Evolutionary conservation across 64 coral and sea anemone genomes (phyloP).

Genomic region (Stylophora pistillata): DNA sequence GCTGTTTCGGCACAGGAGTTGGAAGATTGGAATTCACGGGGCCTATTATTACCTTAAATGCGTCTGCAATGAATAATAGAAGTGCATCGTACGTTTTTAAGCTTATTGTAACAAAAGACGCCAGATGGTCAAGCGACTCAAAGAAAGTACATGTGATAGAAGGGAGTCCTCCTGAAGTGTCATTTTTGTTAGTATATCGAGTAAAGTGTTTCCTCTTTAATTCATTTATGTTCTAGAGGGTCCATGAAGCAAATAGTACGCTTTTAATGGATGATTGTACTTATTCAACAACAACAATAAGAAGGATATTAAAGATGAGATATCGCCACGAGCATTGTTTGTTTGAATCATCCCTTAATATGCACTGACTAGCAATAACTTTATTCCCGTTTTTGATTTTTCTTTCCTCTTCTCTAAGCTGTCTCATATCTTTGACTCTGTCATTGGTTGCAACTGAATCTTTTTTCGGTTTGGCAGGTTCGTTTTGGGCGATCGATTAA

Average conservation of each 20-base stretch:
- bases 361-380: too few relatives aligned
- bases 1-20: slow-evolving; percentile 25
- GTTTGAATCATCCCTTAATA: too few relatives aligned
- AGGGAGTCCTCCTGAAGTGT: slow-evolving; percentile 9
- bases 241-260: too few relatives aligned
- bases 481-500: slow-evolving; percentile 6
- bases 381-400: too few relatives aligned
- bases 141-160: slow-evolving; percentile 20
- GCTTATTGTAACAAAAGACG: background rate
- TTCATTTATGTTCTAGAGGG: background rate
- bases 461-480: background rate
- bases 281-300: too few relatives aligned
- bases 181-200: slow-evolving; percentile 4
- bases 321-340: too few relatives aligned
- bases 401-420: background rate
- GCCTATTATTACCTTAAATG: background rate
- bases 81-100: slow-evolving; percentile 3
- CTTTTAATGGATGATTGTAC: too few relatives aligned
- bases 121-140: background rate
- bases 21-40: background rate
- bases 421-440: background rate
- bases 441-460: too few relatives aligned
- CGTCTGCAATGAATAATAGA: background rate
- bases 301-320: too few relatives aligned
- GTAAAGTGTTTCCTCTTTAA: background rate